Evolutionary conservation across 2,888 invertebrate genomes (phyloP).

Genomic region (Tetranychus piercei): DNA sequence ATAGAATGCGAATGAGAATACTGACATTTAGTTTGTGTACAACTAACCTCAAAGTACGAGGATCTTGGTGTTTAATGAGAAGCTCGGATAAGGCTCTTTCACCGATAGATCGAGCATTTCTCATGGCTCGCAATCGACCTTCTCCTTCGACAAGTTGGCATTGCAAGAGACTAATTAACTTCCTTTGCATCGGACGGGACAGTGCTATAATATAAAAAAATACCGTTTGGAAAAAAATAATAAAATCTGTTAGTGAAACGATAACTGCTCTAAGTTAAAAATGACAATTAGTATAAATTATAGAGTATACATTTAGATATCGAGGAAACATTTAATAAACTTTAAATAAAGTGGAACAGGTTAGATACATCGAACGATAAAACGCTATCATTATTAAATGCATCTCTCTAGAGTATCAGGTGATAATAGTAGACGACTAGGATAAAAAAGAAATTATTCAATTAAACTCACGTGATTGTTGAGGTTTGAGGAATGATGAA

Average conservation of each 20-base stretch:
- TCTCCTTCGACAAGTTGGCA: slow-evolving; percentile 81
- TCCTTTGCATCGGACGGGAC: slow-evolving; percentile 86
- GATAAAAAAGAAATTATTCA: too few relatives aligned
- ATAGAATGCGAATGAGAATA: too few relatives aligned
- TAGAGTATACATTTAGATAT: too few relatives aligned
- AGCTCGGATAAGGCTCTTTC: slow-evolving; percentile 85
- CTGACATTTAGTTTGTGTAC: background rate
- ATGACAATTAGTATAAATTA: too few relatives aligned
- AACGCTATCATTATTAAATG: too few relatives aligned
- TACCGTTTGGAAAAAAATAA: background rate
- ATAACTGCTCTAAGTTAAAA: too few relatives aligned
- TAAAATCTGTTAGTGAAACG: too few relatives aligned
- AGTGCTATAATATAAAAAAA: slow-evolving; percentile 32
- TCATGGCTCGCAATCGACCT: slow-evolving; percentile 36
- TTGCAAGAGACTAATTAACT: slow-evolving; percentile 74
- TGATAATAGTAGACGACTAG: too few relatives aligned
- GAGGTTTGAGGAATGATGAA: slow-evolving; percentile 64
- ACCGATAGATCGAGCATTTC: slow-evolving; percentile 71
- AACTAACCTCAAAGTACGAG: slow-evolving; percentile 53
- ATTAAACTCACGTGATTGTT: slow-evolving; percentile 38
- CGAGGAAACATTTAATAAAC: too few relatives aligned
- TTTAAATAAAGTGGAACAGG: too few relatives aligned
- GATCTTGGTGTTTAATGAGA: slow-evolving; percentile 84
- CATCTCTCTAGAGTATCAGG: too few relatives aligned
- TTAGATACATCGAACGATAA: too few relatives aligned